Evolutionary conservation across 1,140 invertebrate genomes (phyloP).

Genomic region (Papilio helenus): DNA sequence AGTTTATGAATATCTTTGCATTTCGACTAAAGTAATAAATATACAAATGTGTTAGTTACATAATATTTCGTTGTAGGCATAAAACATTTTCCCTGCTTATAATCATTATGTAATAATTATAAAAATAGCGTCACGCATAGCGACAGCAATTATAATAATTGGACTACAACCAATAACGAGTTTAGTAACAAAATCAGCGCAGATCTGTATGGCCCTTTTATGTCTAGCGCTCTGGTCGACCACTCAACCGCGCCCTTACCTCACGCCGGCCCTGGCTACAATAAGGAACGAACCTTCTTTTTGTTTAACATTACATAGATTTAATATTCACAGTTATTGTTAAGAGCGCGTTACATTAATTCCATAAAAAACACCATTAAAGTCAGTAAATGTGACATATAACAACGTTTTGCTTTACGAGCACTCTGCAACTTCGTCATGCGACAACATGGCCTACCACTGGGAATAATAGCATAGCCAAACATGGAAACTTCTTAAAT

Average conservation of each 20-base stretch:
- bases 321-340: neutral
- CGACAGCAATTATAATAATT: no score
- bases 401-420: slow-evolving; percentile 14
- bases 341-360: neutral
- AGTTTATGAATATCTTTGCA: slow-evolving; percentile 19
- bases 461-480: slow-evolving; percentile 31
- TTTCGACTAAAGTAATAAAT: neutral
- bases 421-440: slow-evolving; percentile 15
- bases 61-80: neutral
- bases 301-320: no score
- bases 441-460: slow-evolving; percentile 7
- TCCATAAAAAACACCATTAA: slow-evolving; percentile 16
- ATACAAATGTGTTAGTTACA: neutral
- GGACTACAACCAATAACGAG: no score
- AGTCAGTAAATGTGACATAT: slow-evolving; percentile 15
- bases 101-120: neutral
- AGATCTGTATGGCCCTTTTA: no score
- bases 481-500: slow-evolving; percentile 28
- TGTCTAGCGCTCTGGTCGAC: no score
- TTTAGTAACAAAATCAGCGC: no score
- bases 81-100: neutral
- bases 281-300: no score
- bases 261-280: no score
- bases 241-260: no score
- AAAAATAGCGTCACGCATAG: no score